These are phyloP conservation scores for Pontoporia blainvillei DNA, from an alignment of 2,113 vertebrate genomes.

Conservation along the genomic window DNA sequence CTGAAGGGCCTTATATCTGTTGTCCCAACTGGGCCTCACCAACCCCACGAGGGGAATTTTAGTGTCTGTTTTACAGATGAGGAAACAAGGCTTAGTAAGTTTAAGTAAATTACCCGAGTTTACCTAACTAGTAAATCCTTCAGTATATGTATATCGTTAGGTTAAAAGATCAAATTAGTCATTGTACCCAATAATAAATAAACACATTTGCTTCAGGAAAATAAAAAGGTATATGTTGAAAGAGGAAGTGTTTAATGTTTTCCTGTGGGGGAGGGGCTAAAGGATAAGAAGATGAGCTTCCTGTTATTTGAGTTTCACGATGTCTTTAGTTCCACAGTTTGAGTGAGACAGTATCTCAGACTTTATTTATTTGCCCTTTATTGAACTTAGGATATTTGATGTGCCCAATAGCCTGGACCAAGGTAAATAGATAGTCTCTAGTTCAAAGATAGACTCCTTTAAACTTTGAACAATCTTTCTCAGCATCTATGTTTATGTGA, in stretches of 20 bases:
- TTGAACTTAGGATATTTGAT: background rate
- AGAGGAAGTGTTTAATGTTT: constrained; percentile 11
- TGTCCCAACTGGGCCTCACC: background rate
- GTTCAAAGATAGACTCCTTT: background rate
- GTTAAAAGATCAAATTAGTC: constrained; percentile 20
- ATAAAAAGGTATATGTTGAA: background rate
- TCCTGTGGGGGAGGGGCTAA: background rate
- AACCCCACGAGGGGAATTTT: background rate
- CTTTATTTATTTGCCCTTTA: background rate
- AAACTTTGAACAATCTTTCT: background rate
- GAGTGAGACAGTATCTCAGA: background rate
- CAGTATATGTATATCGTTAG: background rate
- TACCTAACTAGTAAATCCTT: constrained; percentile 1
- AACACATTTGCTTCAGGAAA: constrained; percentile 20
- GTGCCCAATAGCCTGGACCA: background rate
- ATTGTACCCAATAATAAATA: constrained; percentile 6
- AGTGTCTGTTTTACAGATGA: background rate
- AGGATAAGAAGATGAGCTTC: background rate
- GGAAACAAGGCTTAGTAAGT: background rate
- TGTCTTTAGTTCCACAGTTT: background rate
- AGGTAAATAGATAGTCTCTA: background rate
- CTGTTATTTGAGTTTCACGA: background rate
- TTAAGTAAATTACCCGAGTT: background rate
- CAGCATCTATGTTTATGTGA: background rate
- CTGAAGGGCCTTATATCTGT: background rate